Evolutionary conservation across 2,113 vertebrate genomes (phyloP).

Genomic region (Orientallactaga bullata): DNA sequence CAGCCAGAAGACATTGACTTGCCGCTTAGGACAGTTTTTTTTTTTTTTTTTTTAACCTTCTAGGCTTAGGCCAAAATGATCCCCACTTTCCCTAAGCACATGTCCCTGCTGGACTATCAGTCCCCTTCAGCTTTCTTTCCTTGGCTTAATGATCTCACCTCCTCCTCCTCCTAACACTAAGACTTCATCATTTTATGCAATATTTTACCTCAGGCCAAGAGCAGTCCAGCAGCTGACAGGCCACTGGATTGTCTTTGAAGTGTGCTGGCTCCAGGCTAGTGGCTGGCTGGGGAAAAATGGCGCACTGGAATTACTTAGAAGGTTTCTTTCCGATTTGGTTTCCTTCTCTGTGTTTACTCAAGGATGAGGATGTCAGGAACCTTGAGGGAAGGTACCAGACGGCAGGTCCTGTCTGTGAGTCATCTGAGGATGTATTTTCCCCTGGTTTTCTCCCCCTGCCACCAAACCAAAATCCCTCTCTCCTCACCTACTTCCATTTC

Average conservation of each 20-base stretch:
- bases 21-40: conserved; percentile 52
- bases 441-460: neutral
- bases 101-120: conserved; percentile 30
- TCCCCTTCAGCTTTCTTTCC: conserved; percentile 11
- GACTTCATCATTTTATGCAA: neutral
- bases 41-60: too few species aligned
- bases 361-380: neutral
- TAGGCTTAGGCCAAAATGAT: conserved; percentile 60
- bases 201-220: conserved; percentile 65
- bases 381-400: neutral
- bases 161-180: conserved; percentile 51
- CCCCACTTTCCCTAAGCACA: neutral
- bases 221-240: conserved; percentile 52
- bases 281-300: conserved; percentile 49
- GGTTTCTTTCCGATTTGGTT: conserved; percentile 36
- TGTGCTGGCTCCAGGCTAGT: conserved; percentile 51
- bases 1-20: conserved; percentile 75
- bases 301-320: conserved; percentile 72
- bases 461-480: neutral
- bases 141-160: conserved; percentile 55
- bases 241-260: conserved; percentile 42
- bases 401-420: neutral
- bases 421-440: neutral
- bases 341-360: conserved; percentile 65
- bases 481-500: neutral